Evolutionary conservation across 2,797 vertebrate species (phyloP).

Genomic region (Rhabdophis nuchalis): DNA sequence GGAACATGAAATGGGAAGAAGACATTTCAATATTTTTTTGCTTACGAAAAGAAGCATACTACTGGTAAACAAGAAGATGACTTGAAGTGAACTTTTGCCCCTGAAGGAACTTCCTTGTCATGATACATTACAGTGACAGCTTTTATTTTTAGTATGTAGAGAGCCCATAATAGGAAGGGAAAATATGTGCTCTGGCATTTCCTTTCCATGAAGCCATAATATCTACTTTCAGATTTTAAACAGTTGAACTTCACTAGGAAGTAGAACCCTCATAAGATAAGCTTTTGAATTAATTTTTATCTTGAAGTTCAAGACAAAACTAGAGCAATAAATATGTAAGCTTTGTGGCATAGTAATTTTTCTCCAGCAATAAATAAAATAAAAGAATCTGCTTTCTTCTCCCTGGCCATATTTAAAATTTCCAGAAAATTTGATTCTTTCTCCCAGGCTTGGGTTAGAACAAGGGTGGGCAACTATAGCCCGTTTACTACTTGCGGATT

Average conservation of each 20-base stretch:
- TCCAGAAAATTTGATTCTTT: background rate
- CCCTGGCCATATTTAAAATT: background rate
- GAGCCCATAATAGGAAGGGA: background rate
- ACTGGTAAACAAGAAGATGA: background rate
- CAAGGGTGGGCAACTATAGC: background rate
- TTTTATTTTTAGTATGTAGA: background rate
- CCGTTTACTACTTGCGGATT: background rate
- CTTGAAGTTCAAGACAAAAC: slow-evolving; percentile 11
- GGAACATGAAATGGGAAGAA: background rate
- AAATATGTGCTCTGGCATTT: slow-evolving; percentile 17
- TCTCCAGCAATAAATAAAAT: background rate
- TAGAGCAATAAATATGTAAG: slow-evolving; percentile 4
- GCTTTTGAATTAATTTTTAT: slow-evolving; percentile 16
- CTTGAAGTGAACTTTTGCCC: background rate
- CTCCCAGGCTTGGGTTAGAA: background rate
- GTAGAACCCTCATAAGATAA: slow-evolving; percentile 9
- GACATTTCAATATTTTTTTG: background rate
- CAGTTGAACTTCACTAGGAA: slow-evolving; percentile 10
- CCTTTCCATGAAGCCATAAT: background rate
- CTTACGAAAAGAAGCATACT: background rate
- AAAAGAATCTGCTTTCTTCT: background rate
- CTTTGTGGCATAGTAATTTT: background rate
- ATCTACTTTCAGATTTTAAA: slow-evolving; percentile 12
- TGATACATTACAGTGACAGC: background rate
- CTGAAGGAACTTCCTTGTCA: background rate